Conservation (phyloP, 2,888 invertebrate species). For the Emmelina monodactyla region DNA sequence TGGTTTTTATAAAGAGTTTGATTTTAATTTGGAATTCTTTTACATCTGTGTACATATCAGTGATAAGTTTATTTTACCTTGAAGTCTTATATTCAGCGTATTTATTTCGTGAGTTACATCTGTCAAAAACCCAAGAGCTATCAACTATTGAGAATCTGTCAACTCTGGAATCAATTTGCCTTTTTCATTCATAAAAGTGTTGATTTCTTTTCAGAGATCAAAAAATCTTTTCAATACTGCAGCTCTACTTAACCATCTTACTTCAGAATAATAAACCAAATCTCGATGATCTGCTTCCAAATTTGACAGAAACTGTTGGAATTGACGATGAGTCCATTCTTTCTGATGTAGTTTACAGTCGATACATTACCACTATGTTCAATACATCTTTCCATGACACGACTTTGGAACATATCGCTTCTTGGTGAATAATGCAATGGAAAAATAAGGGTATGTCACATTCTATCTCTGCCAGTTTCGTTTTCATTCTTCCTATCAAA, state of each 20-base stretch:
- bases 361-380: conserved; percentile 11
- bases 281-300: not conserved
- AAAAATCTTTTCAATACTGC: not conserved
- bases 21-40: conserved; percentile 5
- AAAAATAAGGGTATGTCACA: conserved; percentile 4
- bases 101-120: conserved; percentile 3
- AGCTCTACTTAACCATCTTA: conserved; percentile 1
- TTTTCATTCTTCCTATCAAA: conserved; percentile 2
- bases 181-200: conserved; percentile 2
- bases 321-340: conserved; percentile 14
- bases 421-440: conserved; percentile 9
- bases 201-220: conserved; percentile 5
- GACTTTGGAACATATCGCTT: conserved; percentile 10
- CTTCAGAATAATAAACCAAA: conserved; percentile 14
- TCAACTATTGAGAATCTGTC: not conserved
- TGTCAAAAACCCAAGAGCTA: conserved; percentile 4
- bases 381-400: conserved; percentile 17
- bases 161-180: conserved; percentile 1
- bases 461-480: conserved; percentile 4
- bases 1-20: conserved; percentile 1
- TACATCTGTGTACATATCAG: conserved; percentile 9
- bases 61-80: conserved; percentile 6
- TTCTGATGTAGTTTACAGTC: conserved; percentile 15
- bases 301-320: conserved; percentile 6
- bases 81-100: conserved; percentile 1